These are phyloP conservation scores for Luscinia megarhynchos DNA, from an alignment of 2,797 vertebrate species.

Conservation along the genomic window DNA sequence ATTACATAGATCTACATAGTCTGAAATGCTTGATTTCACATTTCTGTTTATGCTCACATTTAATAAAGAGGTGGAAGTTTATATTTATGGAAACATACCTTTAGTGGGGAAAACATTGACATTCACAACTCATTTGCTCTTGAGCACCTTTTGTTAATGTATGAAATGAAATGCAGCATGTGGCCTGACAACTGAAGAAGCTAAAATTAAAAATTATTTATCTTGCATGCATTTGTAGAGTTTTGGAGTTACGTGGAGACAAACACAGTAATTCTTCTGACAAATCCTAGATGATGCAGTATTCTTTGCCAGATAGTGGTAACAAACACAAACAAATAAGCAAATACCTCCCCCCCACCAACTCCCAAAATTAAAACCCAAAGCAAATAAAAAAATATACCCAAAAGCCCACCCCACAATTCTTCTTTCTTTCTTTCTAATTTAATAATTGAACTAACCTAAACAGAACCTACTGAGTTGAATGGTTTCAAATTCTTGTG, in stretches of 20 bases:
- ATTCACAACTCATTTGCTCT: slow-evolving; percentile 21
- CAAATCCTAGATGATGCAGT: neutral
- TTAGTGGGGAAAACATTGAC: neutral
- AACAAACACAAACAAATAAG: neutral
- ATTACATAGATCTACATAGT: neutral
- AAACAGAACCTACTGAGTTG: neutral
- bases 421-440: neutral
- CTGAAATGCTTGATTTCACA: neutral
- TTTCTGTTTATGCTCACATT: neutral
- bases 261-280: neutral
- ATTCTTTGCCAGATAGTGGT: neutral
- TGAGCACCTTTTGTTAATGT: slow-evolving; percentile 50
- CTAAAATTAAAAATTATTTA: neutral
- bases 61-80: neutral
- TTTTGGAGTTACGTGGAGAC: neutral
- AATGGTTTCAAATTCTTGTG: neutral
- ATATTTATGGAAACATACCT: neutral
- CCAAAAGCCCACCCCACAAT: accelerated
- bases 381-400: neutral
- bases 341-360: too few relatives aligned
- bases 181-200: neutral
- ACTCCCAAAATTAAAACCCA: neutral
- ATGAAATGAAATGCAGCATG: neutral
- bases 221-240: neutral
- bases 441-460: neutral